A percentile compares a stretch with the other conserved stretches of the same genome.
Conservation (phyloP, 1,140 invertebrate species). For the Pectinophora gossypiella region DNA sequence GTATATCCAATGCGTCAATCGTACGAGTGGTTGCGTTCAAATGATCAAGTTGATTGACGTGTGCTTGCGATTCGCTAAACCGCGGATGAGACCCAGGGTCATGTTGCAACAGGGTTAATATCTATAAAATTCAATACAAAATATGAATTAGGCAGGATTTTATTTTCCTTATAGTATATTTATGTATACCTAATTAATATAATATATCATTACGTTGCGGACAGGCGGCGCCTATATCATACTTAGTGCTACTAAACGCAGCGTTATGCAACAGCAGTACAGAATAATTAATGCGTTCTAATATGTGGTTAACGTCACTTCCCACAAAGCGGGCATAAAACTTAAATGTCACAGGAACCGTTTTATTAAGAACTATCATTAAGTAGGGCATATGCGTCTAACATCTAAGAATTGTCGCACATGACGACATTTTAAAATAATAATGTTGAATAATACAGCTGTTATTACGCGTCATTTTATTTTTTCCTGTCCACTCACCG, state of each 20-base stretch:
- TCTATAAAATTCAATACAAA: too few relatives aligned
- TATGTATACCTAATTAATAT: too few relatives aligned
- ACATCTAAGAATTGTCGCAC: neutral
- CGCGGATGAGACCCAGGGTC: neutral
- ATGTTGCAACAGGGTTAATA: too few relatives aligned
- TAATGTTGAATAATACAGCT: neutral
- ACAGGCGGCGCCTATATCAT: too few relatives aligned
- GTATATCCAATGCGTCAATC: constrained; percentile 53
- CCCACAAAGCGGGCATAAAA: neutral
- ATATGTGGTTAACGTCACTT: neutral
- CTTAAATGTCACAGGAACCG: neutral
- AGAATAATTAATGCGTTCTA: neutral
- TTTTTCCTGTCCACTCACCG: neutral
- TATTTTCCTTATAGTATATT: too few relatives aligned
- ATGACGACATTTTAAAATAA: neutral
- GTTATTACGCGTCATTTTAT: constrained; percentile 2
- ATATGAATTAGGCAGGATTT: too few relatives aligned
- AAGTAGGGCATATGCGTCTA: neutral
- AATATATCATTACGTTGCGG: too few relatives aligned
- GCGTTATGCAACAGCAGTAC: neutral
- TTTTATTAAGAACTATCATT: neutral
- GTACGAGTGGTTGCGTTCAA: constrained; percentile 37
- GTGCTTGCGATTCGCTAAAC: neutral
- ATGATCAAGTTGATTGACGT: constrained; percentile 26
- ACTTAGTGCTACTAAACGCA: too few relatives aligned